Evolutionary conservation across 1,140 invertebrate species (phyloP), one percentile per base, ranked within the genome.

Genomic region (Drosophila ambigua): DNA sequence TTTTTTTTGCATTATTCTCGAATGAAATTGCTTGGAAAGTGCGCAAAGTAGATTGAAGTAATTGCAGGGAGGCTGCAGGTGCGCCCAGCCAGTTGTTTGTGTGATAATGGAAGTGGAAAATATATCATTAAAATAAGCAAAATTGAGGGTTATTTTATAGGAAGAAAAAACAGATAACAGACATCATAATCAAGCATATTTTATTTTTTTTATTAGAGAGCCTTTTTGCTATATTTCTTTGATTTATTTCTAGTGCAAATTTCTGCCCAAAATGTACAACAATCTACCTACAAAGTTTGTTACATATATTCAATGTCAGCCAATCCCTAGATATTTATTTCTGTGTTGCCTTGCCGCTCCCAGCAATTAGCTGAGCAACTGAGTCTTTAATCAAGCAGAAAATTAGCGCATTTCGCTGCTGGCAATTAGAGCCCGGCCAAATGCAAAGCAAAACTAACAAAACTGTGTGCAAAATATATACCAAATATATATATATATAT

Each of bases 21-120:
- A 54, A 72, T 87, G 79, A 67, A 85, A 85, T 85, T 85, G 81
- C 81, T 81, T 74, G 81, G 81, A 87, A 85, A 85, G 69, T 87
- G 82, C 78, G 71, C 82, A 81, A 87, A 85, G 77, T 77, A 69
- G 60, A 87, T 85, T 63, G 77, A 66, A 73, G 59, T 72, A 73
- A 74, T 81, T 44, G 61, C 48, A 43, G 46, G 41, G 41, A 3
- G 48, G 9, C 5, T 9, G n/a, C 20, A 52, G 28, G 6, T 16
- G 26, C 35, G 4, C 31, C 63, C 39, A 46, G 7, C 44, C 64
- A 50, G 59, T 50, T 72, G 43, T 58, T 48, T 67, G 66, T 50
- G 39, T n/a, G 28, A 39, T 46, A 54, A 73, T 63, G 51, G 41
- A 72, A 62, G 16, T 49, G 9, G n/a, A 23, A 67, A 43, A 58